Evolutionary conservation across 2,797 vertebrate species (phyloP).

Genomic region (Monodelphis domestica): DNA sequence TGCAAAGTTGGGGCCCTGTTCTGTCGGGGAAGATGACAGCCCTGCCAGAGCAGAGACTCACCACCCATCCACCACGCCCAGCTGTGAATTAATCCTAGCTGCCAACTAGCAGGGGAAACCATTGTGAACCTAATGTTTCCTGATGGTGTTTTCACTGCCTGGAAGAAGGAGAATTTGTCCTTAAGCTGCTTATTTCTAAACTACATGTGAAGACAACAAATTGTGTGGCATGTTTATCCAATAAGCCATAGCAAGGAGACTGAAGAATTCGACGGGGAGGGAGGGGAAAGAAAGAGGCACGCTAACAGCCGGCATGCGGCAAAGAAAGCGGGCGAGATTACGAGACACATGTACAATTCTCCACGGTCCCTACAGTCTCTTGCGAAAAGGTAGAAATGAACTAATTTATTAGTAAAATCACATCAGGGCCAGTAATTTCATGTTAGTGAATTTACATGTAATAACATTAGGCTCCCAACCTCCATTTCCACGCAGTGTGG

Average conservation of each 20-base stretch:
- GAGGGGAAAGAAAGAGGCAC: conserved; percentile 74
- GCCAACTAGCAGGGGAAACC: conserved; percentile 68
- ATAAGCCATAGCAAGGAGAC: conserved; percentile 75
- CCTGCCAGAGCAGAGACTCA: conserved; percentile 69
- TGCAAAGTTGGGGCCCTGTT: conserved; percentile 65
- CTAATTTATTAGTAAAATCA: conserved; percentile 93
- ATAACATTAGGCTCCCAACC: conserved; percentile 88
- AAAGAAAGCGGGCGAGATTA: conserved; percentile 82
- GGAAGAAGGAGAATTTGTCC: conserved; percentile 75
- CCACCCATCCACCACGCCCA: conserved; percentile 69
- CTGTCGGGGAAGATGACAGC: conserved; percentile 72
- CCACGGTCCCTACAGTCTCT: conserved; percentile 87
- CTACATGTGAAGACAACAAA: conserved; percentile 78
- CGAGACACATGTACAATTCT: conserved; percentile 84
- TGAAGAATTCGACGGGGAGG: conserved; percentile 72
- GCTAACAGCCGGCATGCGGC: conserved; percentile 72
- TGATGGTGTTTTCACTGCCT: conserved; percentile 41
- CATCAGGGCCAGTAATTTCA: conserved; percentile 91
- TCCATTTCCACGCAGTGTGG: conserved; percentile 86
- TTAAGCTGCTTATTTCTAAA: conserved; percentile 81
- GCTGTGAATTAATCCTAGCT: conserved; percentile 76
- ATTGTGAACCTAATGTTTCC: conserved; percentile 59
- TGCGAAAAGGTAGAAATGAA: conserved; percentile 89
- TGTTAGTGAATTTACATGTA: conserved; percentile 93
- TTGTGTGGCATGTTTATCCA: conserved; percentile 73